Conservation (phyloP, 2,113 vertebrate genomes). For the Podilymbus podiceps region DNA sequence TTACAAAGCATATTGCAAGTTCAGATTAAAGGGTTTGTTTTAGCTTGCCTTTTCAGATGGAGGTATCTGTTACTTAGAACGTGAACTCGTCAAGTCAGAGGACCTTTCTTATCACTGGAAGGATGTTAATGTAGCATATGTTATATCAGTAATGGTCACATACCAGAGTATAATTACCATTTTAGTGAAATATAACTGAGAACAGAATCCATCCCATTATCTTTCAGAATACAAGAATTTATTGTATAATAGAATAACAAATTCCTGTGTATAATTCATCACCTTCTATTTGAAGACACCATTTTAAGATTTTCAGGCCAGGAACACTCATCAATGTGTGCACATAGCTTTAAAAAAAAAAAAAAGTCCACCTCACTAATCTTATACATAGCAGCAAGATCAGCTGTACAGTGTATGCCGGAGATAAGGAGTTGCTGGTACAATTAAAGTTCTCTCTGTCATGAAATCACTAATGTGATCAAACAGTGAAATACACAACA, state of each 20-base stretch:
- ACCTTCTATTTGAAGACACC: not conserved
- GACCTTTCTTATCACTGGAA: not conserved
- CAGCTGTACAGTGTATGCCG: not conserved
- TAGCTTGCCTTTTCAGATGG: not conserved
- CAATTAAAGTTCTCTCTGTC: slow-evolving; percentile 31
- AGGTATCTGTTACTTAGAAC: not conserved
- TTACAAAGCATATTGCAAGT: not conserved
- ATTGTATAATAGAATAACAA: not conserved
- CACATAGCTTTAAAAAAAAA: not conserved
- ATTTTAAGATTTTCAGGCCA: not conserved
- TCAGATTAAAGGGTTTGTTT: not conserved
- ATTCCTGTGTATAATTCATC: not conserved
- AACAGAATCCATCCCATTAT: not conserved
- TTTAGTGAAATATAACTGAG: not conserved
- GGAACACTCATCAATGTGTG: not conserved
- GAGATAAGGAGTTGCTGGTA: not conserved
- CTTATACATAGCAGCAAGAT: not conserved
- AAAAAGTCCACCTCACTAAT: not conserved
- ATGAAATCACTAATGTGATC: slow-evolving; percentile 24
- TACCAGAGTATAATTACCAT: not conserved
- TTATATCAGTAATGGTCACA: not conserved
- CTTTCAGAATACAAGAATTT: not conserved
- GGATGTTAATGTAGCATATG: not conserved
- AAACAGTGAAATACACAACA: slow-evolving; percentile 31
- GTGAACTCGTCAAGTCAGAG: not conserved